Evolutionary conservation across 1,140 invertebrate genomes (phyloP).

Genomic region (Dreissena polymorpha): DNA sequence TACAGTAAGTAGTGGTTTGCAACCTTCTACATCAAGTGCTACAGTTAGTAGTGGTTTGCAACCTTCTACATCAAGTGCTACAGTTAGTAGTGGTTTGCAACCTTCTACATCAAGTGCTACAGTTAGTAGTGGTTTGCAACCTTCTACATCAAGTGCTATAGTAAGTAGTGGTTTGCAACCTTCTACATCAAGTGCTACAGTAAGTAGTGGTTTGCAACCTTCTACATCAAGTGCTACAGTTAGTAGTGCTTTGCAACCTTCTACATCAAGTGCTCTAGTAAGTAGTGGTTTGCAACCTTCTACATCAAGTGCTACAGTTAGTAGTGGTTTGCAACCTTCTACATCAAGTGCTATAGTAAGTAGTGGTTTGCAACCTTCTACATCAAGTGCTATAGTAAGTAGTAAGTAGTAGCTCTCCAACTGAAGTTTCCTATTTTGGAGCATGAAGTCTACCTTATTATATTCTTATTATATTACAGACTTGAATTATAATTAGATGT

Average conservation of each 20-base stretch:
- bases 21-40: slow-evolving; percentile 83
- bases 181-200: slow-evolving; percentile 86
- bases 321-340: slow-evolving; percentile 33
- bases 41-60: slow-evolving; percentile 77
- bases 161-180: slow-evolving; percentile 63
- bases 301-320: slow-evolving; percentile 85
- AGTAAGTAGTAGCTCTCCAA: no score
- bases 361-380: no score
- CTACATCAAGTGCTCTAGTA: slow-evolving; percentile 86
- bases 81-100: slow-evolving; percentile 72
- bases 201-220: slow-evolving; percentile 58
- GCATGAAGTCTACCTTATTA: no score
- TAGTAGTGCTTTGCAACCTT: slow-evolving; percentile 47
- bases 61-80: slow-evolving; percentile 84
- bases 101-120: slow-evolving; percentile 85
- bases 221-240: slow-evolving; percentile 86
- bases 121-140: slow-evolving; percentile 62
- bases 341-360: no score
- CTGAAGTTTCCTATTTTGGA: no score
- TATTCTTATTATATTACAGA: no score
- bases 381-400: no score
- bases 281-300: slow-evolving; percentile 47
- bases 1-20: slow-evolving; percentile 77
- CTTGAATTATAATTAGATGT: no score
- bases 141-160: slow-evolving; percentile 85